Evolutionary conservation across 2,797 vertebrate species (phyloP).

Genomic region (Leucoraja ocellata): DNA sequence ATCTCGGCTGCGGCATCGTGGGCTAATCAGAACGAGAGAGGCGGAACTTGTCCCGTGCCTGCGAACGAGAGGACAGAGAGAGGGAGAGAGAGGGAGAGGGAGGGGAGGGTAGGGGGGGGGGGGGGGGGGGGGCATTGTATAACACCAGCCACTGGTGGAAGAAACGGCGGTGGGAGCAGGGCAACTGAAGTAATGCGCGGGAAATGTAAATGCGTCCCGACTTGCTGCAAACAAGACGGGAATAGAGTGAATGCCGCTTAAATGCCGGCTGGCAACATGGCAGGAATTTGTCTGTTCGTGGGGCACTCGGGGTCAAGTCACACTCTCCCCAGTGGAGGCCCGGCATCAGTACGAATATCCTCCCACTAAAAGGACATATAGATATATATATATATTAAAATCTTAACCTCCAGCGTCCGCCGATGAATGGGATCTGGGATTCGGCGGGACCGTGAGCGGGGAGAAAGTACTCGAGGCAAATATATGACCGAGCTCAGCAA

Average conservation of each 20-base stretch:
- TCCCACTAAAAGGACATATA: neutral
- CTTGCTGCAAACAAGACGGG: neutral
- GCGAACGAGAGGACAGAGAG: neutral
- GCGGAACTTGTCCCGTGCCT: neutral
- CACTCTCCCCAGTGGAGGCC: neutral
- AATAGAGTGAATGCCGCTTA: neutral
- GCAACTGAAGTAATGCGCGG: neutral
- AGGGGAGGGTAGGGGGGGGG: neutral
- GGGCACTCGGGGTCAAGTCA: neutral
- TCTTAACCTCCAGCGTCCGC: neutral
- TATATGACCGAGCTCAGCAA: neutral
- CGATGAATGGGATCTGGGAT: neutral
- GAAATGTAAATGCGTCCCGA: constrained; percentile 6
- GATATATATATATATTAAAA: neutral
- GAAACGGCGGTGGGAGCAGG: neutral
- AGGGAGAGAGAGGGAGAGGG: neutral
- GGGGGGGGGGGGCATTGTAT: neutral
- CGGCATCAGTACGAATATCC: neutral
- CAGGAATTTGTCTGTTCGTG: constrained; percentile 17
- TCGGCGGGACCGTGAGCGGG: neutral
- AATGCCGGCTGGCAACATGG: neutral
- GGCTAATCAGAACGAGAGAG: constrained; percentile 9
- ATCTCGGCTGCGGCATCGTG: neutral
- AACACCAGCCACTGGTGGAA: neutral
- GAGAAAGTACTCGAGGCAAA: neutral